Evolutionary conservation across 1,140 invertebrate genomes (phyloP).

Genomic region (Penaeus chinensis): DNA sequence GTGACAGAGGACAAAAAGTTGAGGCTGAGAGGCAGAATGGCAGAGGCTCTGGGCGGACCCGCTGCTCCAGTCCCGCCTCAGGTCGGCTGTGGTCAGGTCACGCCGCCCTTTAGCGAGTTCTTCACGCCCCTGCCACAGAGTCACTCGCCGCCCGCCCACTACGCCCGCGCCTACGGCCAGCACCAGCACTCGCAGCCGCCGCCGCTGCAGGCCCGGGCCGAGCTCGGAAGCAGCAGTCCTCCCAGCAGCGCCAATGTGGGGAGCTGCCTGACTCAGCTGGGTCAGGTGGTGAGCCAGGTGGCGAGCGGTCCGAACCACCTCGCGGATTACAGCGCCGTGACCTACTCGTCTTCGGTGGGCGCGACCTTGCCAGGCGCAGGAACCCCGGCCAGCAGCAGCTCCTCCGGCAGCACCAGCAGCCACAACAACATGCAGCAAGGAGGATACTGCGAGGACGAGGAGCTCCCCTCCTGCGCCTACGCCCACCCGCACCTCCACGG

Average conservation of each 20-base stretch:
- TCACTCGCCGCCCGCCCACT: constrained; percentile 36
- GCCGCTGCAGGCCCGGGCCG: constrained; percentile 28
- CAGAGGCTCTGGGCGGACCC: constrained; percentile 45
- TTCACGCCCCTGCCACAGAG: constrained; percentile 50
- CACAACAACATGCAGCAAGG: constrained; percentile 35
- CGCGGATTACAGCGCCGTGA: constrained; percentile 31
- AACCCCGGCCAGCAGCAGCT: constrained; percentile 27
- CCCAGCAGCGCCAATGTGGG: constrained; percentile 1
- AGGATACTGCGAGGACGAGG: constrained; percentile 60
- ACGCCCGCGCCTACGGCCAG: constrained; percentile 41
- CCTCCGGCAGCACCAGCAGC: constrained; percentile 17
- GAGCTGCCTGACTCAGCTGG: constrained; percentile 43
- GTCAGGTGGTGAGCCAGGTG: constrained; percentile 45
- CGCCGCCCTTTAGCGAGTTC: constrained; percentile 48
- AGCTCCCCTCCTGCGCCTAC: constrained; percentile 62
- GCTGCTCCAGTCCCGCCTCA: constrained; percentile 48
- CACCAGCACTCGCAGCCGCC: constrained; percentile 16
- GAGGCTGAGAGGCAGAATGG: constrained; percentile 51
- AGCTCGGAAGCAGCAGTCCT: constrained; percentile 28
- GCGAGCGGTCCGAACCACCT: constrained; percentile 3
- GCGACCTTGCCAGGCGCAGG: not conserved
- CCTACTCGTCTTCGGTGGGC: not conserved
- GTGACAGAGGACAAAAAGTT: constrained; percentile 62
- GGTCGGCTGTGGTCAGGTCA: constrained; percentile 50
- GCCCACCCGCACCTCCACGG: constrained; percentile 58